Evolutionary conservation across 2,113 vertebrate genomes (phyloP), one percentile per base, ranked within the genome.

Genomic region (Saccopteryx bilineata): DNA sequence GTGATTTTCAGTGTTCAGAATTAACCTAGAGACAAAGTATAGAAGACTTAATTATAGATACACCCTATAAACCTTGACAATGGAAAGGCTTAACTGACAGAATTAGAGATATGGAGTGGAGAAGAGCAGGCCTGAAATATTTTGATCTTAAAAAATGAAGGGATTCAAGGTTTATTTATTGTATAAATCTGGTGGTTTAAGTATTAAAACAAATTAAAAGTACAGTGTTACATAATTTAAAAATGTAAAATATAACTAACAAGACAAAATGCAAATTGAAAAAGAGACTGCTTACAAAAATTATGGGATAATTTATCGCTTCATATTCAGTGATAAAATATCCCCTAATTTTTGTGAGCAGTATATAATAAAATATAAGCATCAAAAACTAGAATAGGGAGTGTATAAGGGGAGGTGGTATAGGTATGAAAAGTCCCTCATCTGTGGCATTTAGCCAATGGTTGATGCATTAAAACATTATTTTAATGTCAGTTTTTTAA

Each of bases 1-100:
- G 39, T 92, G 65, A 15, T 72, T 90, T 90, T 56, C 66, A 61
- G 26, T 56, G 39, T 54, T 92, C 86, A 86, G 66, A 86, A 90
- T 93, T 78, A 75, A 56, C n/a, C 90, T 81, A 90, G 39, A 85
- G n/a, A 81, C 74, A 86, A 90, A 65, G 52, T 63, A 80, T 19
- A 81, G 31, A 94, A 81, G 12, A 50, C 48, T 71, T 91, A 74
- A 95, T 86, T 90, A 80, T 15, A 90, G 28, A 48, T 15, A 79
- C 14, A 63, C 26, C 61, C 39, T 85, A 11, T 63, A 76, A 86
- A 19, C 21, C 19, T 69, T 63, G 7, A 50, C 83, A 82, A 65
- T 50, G 23, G 46, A 90, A 92, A 81, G 33, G 68, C 26, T 93
- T 69, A 61, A 48, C 28, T 87, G 75, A 56, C 54, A 82, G n/a